Percentiles rank a stretch among this genome's conserved stretches.
Evolutionary conservation across 1,140 invertebrate genomes (phyloP).

Genomic region (Lasioglossum baleicum): DNA sequence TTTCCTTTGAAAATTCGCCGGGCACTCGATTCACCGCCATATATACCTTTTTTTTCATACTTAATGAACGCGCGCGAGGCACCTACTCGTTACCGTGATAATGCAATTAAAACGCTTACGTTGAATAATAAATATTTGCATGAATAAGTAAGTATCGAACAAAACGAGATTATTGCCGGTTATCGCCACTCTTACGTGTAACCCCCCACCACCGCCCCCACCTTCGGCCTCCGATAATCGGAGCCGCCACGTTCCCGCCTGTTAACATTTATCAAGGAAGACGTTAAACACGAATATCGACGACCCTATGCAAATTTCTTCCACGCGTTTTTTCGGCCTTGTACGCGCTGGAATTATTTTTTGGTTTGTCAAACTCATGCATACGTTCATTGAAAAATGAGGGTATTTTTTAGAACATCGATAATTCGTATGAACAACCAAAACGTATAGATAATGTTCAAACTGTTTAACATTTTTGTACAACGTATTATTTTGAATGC

Average conservation of each 20-base stretch:
- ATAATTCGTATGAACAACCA: too few relatives aligned
- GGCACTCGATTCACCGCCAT: constrained; percentile 15
- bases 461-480: too few relatives aligned
- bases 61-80: constrained; percentile 36
- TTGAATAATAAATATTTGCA: constrained; percentile 50
- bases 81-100: constrained; percentile 41
- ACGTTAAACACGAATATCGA: constrained; percentile 16
- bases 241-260: not conserved
- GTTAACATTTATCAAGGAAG: constrained; percentile 24
- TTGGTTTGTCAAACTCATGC: too few relatives aligned
- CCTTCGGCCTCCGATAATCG: not conserved
- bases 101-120: constrained; percentile 48
- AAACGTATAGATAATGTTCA: too few relatives aligned
- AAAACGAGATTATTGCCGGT: constrained; percentile 37
- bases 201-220: not conserved
- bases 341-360: too few relatives aligned
- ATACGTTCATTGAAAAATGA: too few relatives aligned
- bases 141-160: constrained; percentile 39
- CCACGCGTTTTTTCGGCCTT: too few relatives aligned
- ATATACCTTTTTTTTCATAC: constrained; percentile 21
- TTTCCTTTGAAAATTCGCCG: constrained; percentile 42
- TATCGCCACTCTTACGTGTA: constrained; percentile 43
- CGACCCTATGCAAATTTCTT: constrained; percentile 31
- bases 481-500: too few relatives aligned
- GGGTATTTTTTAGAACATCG: too few relatives aligned